Evolutionary conservation across 2,888 invertebrate genomes (phyloP).

Genomic region (Platycnemis pennipes): DNA sequence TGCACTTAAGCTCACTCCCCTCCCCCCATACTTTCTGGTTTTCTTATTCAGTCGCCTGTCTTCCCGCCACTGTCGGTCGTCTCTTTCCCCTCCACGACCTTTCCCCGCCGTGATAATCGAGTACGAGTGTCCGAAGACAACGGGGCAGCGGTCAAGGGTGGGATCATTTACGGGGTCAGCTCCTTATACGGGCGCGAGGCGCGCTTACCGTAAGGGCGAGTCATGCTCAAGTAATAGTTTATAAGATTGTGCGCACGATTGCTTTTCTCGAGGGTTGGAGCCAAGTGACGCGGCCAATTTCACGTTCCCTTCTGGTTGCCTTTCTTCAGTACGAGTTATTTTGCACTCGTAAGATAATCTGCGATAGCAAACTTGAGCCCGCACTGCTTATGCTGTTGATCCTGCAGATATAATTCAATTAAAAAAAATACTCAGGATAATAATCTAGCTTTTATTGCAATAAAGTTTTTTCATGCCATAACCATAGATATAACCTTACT

Average conservation of each 20-base stretch:
- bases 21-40: background rate
- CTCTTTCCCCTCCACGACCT: background rate
- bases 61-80: constrained; percentile 13
- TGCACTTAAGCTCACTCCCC: background rate
- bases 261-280: constrained; percentile 42
- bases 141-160: constrained; percentile 63
- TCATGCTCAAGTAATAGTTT: constrained; percentile 64
- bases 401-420: background rate
- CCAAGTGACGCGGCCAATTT: constrained; percentile 44
- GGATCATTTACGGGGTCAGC: constrained; percentile 63
- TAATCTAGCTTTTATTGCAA: background rate
- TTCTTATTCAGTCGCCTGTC: constrained; percentile 12
- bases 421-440: background rate
- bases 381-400: background rate
- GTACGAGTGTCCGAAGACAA: constrained; percentile 63
- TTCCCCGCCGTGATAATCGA: background rate
- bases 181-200: constrained; percentile 50
- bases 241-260: constrained; percentile 62
- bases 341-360: background rate
- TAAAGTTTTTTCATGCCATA: too few relatives aligned
- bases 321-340: constrained; percentile 25
- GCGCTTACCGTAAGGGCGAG: constrained; percentile 47
- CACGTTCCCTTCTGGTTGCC: constrained; percentile 44
- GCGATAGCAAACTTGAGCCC: background rate
- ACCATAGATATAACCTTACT: too few relatives aligned